Evolutionary conservation across 2,888 invertebrate species (phyloP), one percentile per base, ranked within the genome.

Genomic region (Parnassius mnemosyne): DNA sequence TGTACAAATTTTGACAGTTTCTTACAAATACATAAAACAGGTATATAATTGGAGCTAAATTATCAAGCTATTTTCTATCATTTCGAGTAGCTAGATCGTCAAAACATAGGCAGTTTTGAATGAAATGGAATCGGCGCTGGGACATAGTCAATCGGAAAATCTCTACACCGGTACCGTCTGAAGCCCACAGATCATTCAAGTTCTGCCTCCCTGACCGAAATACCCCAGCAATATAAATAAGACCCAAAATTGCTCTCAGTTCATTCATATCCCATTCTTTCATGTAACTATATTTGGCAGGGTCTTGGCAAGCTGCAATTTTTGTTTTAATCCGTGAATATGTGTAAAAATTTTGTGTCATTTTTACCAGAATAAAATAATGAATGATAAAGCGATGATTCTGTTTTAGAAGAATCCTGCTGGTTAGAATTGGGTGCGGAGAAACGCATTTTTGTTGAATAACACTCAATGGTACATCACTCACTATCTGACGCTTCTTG

Each of bases 1-100:
- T 41, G 51, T 61, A 68, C 53, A 47, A n/a, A 49, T n/a, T 54
- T 43, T 61, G 53, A 49, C 66, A 68, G 10, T 68, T 66, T 44
- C 51, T 47, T 50, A 60, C 57, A n/a, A 68, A 68, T 7, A 34
- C n/a, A 44, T 66, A 63, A 61, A 66, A 66, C n/a, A 66, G n/a
- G 49, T 65, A 55, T 57, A 65, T 57, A 16, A 20, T 62, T 16
- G 63, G 66, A 16, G 65, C 66, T 13, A 66, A 16, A 41, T 65
- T 63, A 50, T 66, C 68, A 16, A 58, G 20, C 25, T 1, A 25
- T 12, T 10, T 52, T 52, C 52, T 52, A 9, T 20, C 20, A 47
- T 54, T 49, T 9, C 68, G 66, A 10, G 60, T 62, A 51, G 59
- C n/a, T 16, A 20, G n/a, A 60, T 64, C 60, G 59, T 68, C 68